These are phyloP conservation scores for Macrophya alboannulata DNA, from an alignment of 2,888 invertebrate species.

Conservation along the genomic window DNA sequence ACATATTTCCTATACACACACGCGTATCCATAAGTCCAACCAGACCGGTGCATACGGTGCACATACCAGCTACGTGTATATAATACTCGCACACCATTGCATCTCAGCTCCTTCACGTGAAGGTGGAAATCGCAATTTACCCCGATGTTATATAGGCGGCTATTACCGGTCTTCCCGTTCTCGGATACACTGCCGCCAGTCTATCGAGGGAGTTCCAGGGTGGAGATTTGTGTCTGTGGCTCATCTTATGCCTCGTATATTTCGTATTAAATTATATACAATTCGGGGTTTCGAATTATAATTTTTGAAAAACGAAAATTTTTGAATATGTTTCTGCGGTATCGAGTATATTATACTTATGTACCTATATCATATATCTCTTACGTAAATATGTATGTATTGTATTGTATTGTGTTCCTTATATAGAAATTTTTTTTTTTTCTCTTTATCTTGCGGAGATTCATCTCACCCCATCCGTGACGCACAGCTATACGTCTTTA, in stretches of 20 bases:
- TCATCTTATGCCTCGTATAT: neutral
- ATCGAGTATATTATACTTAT: no score
- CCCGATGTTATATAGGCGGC: neutral
- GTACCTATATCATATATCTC: no score
- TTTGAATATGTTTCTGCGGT: no score
- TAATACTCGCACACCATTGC: neutral
- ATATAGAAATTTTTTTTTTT: neutral
- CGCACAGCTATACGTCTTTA: neutral
- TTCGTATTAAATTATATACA: no score
- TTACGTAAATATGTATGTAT: neutral
- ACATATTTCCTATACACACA: neutral
- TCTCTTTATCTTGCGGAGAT: neutral
- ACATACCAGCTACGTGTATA: neutral
- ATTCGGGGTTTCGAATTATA: no score
- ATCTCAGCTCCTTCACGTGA: neutral
- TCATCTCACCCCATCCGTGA: neutral
- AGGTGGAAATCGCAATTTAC: constrained; percentile 39
- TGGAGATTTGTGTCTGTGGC: neutral
- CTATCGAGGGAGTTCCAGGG: neutral
- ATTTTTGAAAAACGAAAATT: no score
- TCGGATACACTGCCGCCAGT: neutral
- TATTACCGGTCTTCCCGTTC: constrained; percentile 15
- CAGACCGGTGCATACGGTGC: neutral
- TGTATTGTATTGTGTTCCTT: neutral
- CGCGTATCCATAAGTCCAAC: neutral